These are phyloP conservation scores for Phymastichus coffea DNA, from an alignment of 1,140 invertebrate genomes.

Conservation along the genomic window DNA sequence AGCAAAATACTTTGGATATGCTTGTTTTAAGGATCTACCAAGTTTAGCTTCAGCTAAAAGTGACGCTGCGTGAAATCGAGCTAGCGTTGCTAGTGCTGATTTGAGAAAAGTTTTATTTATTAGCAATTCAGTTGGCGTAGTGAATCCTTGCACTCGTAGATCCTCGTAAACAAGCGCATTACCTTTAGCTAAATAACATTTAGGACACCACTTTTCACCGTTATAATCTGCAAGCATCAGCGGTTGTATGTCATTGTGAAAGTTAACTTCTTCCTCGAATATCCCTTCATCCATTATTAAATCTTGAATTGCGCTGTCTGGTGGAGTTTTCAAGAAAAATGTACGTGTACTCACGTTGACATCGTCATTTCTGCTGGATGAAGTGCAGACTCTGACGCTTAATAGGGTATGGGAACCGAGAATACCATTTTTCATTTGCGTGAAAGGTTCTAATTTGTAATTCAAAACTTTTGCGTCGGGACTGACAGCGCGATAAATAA, in stretches of 20 bases:
- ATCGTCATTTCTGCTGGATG: not conserved
- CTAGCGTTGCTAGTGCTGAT: slow-evolving; percentile 55
- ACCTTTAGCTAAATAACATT: slow-evolving; percentile 49
- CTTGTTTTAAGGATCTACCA: slow-evolving; percentile 30
- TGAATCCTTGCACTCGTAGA: slow-evolving; percentile 45
- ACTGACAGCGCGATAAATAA: not conserved
- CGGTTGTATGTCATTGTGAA: not conserved
- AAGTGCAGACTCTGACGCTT: not conserved
- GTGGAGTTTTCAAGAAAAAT: slow-evolving; percentile 2
- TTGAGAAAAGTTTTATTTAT: slow-evolving; percentile 46
- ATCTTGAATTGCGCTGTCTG: not conserved
- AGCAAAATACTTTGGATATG: slow-evolving; percentile 34
- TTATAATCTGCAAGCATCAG: not conserved
- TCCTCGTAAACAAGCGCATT: slow-evolving; percentile 55
- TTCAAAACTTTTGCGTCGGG: not conserved
- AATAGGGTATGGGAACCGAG: slow-evolving; percentile 2
- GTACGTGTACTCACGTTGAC: not conserved
- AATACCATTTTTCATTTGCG: not conserved
- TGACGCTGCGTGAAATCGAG: slow-evolving; percentile 60
- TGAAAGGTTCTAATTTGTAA: not conserved
- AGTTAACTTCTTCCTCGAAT: slow-evolving; percentile 4
- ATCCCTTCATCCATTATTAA: not conserved
- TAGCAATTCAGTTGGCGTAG: not conserved
- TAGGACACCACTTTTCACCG: slow-evolving; percentile 38
- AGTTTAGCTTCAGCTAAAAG: slow-evolving; percentile 56